Base-by-base conservation (phyloP, 2,113 vertebrate species). In the Amblyornis subalaris region DNA sequence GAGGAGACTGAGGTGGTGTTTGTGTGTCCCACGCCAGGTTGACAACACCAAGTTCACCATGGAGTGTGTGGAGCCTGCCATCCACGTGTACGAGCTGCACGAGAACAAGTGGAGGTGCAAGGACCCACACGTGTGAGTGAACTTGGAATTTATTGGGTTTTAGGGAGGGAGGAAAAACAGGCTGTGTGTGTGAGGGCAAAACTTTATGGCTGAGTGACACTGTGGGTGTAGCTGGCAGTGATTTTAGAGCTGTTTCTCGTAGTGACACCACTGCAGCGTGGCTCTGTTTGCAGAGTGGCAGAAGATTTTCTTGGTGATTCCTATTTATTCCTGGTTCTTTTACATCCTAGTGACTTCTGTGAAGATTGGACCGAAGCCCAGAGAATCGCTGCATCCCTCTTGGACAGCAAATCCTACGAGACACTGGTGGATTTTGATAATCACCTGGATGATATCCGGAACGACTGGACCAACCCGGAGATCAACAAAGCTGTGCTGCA, bases 401-500 rank as follows among this genome's bases (percentile, higher is more conserved):
- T 99, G 91, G 98, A 99, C 95, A 98, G 98, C 97, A 98, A 98
- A 35, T 99, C 98, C 78, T 99, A 99, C 7, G 99, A 99, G 92
- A 98, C 98, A 0, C 98, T 99, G 5, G 98, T 99, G 93, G 99
- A 99, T 97, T 99, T 99, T 53, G 99, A 99, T 94, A 99, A 99
- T 95, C 99, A 99, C 96, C 96, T 99, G 97, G 99, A 99, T 38
- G 99, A 99, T 94, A 98, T 99, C 58, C 98, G 99, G 69, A 99
- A 99, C 6, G 99, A 99, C 97, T 99, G 99, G 99, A 99, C 99
- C 48, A 99, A 99, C 95, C 99, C 99, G 0, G 99, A 99, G 96
- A 99, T 99, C 97, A 99, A 99, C 97, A 99, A 99, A 95, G 98
- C 99, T 1, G 98, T 99, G 67, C 97, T 99, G 76, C 99, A 99